Conservation (phyloP, 2,888 invertebrate genomes). For the Lasioglossum pauxillum region DNA sequence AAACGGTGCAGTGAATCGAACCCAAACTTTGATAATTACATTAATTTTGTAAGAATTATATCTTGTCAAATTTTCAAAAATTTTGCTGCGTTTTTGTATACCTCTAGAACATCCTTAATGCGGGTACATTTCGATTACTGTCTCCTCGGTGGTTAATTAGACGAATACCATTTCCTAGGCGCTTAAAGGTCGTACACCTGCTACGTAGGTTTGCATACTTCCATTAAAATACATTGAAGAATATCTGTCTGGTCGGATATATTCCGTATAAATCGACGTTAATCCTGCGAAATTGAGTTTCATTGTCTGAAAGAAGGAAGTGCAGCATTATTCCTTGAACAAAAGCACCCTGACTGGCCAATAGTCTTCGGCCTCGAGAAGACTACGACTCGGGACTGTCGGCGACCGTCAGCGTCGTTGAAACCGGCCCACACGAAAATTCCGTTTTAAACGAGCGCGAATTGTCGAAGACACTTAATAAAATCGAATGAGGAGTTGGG, state of each 20-base stretch:
- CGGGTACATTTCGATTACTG: neutral
- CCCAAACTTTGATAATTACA: too few relatives aligned
- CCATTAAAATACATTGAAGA: too few relatives aligned
- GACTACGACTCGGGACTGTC: neutral
- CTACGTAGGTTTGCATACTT: too few relatives aligned
- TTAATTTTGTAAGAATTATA: too few relatives aligned
- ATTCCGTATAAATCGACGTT: too few relatives aligned
- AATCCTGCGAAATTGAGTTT: neutral
- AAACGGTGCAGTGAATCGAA: too few relatives aligned
- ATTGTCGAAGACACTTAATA: conserved; percentile 6
- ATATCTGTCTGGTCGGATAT: too few relatives aligned
- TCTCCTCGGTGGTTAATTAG: neutral
- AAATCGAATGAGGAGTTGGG: conserved; percentile 14
- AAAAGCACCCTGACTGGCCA: neutral
- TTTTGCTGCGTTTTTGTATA: too few relatives aligned
- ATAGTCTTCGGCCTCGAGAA: neutral
- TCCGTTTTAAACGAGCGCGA: conserved; percentile 33
- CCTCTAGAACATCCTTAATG: neutral
- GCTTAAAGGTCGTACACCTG: too few relatives aligned
- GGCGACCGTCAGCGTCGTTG: neutral
- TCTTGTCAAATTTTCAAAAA: too few relatives aligned
- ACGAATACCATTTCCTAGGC: neutral
- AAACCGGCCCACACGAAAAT: conserved; percentile 34
- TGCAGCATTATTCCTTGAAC: conserved; percentile 20
- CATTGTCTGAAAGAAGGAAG: neutral